Conservation (phyloP, 2,797 vertebrate species). For the Microctenopoma steveboyesi region DNA sequence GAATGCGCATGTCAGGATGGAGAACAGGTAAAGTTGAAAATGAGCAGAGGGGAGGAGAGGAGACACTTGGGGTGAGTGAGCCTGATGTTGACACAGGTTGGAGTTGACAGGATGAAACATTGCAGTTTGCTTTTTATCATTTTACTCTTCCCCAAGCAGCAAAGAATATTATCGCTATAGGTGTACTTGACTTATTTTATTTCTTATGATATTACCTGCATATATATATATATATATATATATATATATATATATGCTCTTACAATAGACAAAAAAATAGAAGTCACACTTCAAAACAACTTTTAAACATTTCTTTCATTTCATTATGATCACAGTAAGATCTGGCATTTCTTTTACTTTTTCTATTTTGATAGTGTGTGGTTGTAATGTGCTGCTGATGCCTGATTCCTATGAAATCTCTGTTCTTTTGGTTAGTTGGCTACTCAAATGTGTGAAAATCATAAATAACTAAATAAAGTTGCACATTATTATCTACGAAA, state of each 20-base stretch:
- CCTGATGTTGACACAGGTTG: conserved; percentile 65
- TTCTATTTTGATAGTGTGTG: conserved; percentile 11
- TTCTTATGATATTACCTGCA: background rate
- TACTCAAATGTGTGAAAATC: background rate
- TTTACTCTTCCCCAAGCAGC: conserved; percentile 27
- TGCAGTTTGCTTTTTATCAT: conserved; percentile 65
- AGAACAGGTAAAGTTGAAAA: conserved; percentile 68
- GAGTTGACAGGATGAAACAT: conserved; percentile 60
- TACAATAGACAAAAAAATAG: background rate
- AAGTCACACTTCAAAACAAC: background rate
- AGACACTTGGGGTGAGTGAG: conserved; percentile 67
- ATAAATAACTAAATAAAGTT: background rate
- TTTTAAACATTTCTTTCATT: background rate
- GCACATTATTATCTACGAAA: background rate
- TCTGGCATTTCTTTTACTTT: background rate
- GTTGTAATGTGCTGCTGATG: background rate
- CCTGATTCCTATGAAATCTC: background rate
- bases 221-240: background rate
- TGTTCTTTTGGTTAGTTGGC: background rate
- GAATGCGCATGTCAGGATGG: conserved; percentile 61
- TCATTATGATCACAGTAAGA: background rate
- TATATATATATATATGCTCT: background rate
- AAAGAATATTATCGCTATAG: conserved; percentile 10
- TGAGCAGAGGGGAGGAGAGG: conserved; percentile 34
- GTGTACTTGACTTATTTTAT: background rate